Evolutionary conservation across 1,140 invertebrate genomes (phyloP), one percentile per base, ranked within the genome.

Genomic region (Pectinophora gossypiella): DNA sequence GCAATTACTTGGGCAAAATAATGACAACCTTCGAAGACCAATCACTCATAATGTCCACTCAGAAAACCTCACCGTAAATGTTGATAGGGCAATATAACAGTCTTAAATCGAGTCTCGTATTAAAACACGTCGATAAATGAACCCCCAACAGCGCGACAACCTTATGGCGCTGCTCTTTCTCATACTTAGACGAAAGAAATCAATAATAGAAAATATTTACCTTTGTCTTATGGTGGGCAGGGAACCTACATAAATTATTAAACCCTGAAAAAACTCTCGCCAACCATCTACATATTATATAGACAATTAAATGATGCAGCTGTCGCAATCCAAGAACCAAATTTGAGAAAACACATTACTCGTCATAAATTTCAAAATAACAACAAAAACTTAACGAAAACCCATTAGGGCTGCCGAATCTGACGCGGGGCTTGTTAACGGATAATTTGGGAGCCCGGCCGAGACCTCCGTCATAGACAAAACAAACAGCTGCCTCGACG

Each of bases 341-440:
- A 59, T 59, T 73, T 67, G 72, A 59, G 54, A 68, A 72, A 74
- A 76, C 72, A 69, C 61, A 73, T 76, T 69, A 72, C 63, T 72
- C 57, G 66, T 68, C 70, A 86, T 86, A 83, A 85, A 86, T 85
- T 80, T 77, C 62, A 69, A 71, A 72, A 73, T 66, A 68, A 73
- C 72, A 78, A 84, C 79, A 87, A 87, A 85, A 85, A 85, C 72
- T 76, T 82, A 87, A 85, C 84, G 72, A 84, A 87, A 87, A 79
- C 72, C 81, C 81, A 87, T 87, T 87, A 87, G 72, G 81, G 78
- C 84, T 87, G 84, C 79, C 76, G 84, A 87, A 87, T 85, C 81
- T 85, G 84, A 85, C 84, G 78, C 84, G 80, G 73, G 75, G 68
- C 84, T 87, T 87, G 84, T 87, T 87, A 87, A 84, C 75, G 81